Evolutionary conservation across 2,888 invertebrate species (phyloP), one percentile per base, ranked within the genome.

Genomic region (Dioctria rufipes): DNA sequence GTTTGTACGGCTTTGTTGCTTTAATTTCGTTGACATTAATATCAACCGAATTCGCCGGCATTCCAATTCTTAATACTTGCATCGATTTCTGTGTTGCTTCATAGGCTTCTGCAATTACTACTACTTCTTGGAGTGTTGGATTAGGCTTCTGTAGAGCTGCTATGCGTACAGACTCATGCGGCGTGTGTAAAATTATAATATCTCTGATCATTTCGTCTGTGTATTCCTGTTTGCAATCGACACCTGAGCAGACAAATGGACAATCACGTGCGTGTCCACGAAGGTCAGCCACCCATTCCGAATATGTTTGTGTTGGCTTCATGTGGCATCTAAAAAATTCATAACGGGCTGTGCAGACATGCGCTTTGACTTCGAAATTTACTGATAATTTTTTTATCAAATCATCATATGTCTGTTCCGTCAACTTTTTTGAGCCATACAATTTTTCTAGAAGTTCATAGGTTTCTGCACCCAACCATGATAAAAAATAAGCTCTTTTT

Each of bases 251-350:
- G 25, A 65, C 54, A 73, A 79, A 81, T 58, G 67, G 67, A 11
- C 94, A 0, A 91, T 93, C 43, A 91, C 93, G 79, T 92, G 92
- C 37, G 5, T 9, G 5, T 13, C 60, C 60, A 5, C 13, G 11
- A 9, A 60, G 11, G 11, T 60, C 60, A 1, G 60, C 25, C 5
- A 60, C 11, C 60, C 60, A 60, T 6, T 13, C 13, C 8, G 8
- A 5, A 13, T 60, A 60, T 6, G n/a, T 60, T 3, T 60, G 60
- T 6, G 5, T 2, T 11, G 60, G 2, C 60, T 9, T 11, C 60
- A 60, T 60, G 5, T 3, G 60, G 5, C 5, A 13, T 60, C 25
- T 60, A 13, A 60, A 60, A 13, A 60, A 60, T 13, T 60, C 3
- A 71, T 13, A 80, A 42, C 80, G 71, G 5, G 39, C 42, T 60